Base-by-base conservation (phyloP, 2,797 vertebrate species). In the Falco berigora region DNA sequence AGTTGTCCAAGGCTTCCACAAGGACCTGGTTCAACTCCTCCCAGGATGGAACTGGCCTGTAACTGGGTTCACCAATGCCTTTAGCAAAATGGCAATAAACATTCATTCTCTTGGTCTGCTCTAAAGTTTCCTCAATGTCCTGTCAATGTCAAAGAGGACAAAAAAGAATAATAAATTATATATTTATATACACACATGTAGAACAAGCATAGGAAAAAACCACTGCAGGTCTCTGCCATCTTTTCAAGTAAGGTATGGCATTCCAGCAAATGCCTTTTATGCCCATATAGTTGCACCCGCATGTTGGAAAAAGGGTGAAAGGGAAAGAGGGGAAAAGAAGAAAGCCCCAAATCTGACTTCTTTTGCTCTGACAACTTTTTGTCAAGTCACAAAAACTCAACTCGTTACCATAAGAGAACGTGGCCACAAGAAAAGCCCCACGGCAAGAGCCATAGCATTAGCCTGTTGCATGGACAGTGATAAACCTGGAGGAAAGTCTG, bases 51-150 rank as follows among this genome's bases (percentile, higher is more conserved):
- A 98, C 98, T 1, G 98, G 96, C 97, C 98, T 98, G 68, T 99
- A 99, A 93, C 97, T 98, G 84, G 98, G 96, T n/a, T 99, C 98
- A 10, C 98, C 98, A 0, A 98, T 90, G 40, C 99, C 99, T 28
- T 78, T 96, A 92, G 99, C 98, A 89, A 99, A 99, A 96, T 99
- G 99, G 96, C 99, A 99, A 94, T 98, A 99, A 91, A 99, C 85
- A 93, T 99, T 99, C 97, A 99, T 98, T 66, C 64, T 92, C 94
- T 24, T 97, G 81, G 94, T 94, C 91, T 98, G 98, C 88, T 98
- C 98, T 94, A 98, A 78, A 23, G 95, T 98, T 80, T 98, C 98
- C 50, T 98, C 98, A 8, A 97, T 86, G 69, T 99, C 98, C 99
- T 99, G 80, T 13, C 23, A 76, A 86, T 99, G 80, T 13, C 23